phyloP scores from a whole-genome alignment of 2,797 vertebrate genomes.

The Chiroxiphia lanceolata region DNA sequence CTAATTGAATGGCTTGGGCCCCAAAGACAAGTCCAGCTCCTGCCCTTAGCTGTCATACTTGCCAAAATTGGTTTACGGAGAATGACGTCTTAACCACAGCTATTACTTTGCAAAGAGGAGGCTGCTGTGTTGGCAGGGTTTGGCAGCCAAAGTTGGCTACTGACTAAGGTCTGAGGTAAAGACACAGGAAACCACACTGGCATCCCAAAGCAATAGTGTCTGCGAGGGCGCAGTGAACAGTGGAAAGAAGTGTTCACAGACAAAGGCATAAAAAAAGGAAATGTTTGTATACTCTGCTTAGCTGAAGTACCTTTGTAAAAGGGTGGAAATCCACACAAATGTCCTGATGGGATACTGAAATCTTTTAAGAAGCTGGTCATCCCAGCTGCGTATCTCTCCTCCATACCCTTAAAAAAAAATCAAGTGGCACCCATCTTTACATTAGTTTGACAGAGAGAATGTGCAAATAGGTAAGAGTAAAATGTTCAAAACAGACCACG shows the following conservation, averaged over 20 bases:
- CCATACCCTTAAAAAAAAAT: not conserved
- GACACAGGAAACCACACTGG: conserved; percentile 52
- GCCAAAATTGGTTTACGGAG: conserved; percentile 68
- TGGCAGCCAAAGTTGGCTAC: conserved; percentile 62
- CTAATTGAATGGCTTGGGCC: conserved; percentile 62
- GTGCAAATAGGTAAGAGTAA: not conserved
- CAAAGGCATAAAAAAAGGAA: conserved; percentile 27
- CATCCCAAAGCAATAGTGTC: not conserved
- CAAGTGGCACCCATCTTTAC: not conserved
- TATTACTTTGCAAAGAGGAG: conserved; percentile 51
- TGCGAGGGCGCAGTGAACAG: not conserved
- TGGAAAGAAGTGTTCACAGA: not conserved
- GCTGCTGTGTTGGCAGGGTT: conserved; percentile 29
- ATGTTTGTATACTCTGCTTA: not conserved
- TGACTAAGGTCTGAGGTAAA: conserved; percentile 53
- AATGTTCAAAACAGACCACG: not conserved
- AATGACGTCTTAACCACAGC: conserved; percentile 68
- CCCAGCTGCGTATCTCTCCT: not conserved
- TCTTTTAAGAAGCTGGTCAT: conserved; percentile 3
- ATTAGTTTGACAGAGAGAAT: not conserved
- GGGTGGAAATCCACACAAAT: conserved; percentile 12
- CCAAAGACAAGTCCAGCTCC: conserved; percentile 49
- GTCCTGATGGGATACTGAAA: not conserved
- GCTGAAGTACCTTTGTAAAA: not conserved
- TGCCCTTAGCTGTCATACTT: conserved; percentile 50